phyloP scores from a whole-genome alignment of 2,797 vertebrate genomes.

The Mallotus villosus region DNA sequence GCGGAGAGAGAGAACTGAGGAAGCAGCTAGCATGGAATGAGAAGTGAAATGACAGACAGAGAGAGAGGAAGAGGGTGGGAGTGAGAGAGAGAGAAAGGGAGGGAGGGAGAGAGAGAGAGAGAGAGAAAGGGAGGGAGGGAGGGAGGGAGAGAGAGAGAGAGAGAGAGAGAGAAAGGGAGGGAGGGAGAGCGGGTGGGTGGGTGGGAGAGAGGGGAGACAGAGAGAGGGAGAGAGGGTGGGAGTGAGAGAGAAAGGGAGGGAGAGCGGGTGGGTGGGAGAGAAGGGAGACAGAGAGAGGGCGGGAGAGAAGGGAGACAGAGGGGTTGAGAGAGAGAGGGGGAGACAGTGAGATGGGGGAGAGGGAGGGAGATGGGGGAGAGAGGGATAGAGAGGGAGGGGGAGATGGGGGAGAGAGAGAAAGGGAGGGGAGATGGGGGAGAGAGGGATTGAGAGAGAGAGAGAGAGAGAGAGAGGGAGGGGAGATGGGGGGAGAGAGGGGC shows the following conservation, averaged over 20 bases:
- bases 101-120: neutral
- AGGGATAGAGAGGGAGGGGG: neutral
- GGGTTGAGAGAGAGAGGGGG: neutral
- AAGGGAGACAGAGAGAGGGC: neutral
- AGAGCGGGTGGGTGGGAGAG: neutral
- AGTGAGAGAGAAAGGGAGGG: neutral
- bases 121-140: neutral
- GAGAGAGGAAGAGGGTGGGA: too few species aligned
- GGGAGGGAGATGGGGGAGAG: neutral
- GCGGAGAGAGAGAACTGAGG: conserved; percentile 1
- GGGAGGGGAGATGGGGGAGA: neutral
- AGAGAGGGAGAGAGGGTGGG: neutral
- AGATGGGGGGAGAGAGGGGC: neutral
- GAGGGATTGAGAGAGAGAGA: neutral
- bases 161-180: neutral
- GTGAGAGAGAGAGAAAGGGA: too few species aligned
- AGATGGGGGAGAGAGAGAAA: neutral
- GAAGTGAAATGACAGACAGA: conserved; percentile 5
- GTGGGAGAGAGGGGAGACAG: neutral
- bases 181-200: neutral
- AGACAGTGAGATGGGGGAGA: neutral
- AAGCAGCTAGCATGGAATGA: neutral
- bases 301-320: neutral
- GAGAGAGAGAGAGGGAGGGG: neutral
- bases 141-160: neutral